Percentiles rank a stretch among this genome's conserved stretches.
Evolutionary conservation across 2,888 invertebrate species (phyloP).

Genomic region (Stenchaetothrips biformis): DNA sequence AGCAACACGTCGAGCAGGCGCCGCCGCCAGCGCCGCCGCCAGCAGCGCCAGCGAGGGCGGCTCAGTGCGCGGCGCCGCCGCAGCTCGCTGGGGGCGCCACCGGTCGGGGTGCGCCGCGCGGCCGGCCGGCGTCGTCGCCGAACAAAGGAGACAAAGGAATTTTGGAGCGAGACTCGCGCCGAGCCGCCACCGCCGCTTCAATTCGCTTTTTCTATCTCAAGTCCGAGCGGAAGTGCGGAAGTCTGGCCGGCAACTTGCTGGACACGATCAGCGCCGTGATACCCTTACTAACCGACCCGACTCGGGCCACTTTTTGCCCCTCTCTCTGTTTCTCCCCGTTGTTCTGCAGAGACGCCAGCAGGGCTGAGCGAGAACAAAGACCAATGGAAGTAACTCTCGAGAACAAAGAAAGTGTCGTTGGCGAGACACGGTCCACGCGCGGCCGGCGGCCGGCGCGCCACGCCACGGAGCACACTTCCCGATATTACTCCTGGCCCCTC

Average conservation of each 20-base stretch:
- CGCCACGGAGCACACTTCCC: not conserved
- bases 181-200: not conserved
- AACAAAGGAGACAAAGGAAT: conserved; percentile 18
- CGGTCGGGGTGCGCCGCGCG: not conserved
- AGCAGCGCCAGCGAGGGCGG: conserved; percentile 1
- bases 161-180: conserved; percentile 4
- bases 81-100: not conserved
- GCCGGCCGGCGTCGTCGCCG: not conserved
- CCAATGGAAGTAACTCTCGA: not conserved
- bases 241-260: too few relatives aligned
- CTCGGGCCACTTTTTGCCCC: not conserved
- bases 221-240: too few relatives aligned
- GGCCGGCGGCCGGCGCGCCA: not conserved
- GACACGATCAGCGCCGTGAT: too few relatives aligned
- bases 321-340: too few relatives aligned
- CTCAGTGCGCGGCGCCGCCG: not conserved
- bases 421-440: not conserved
- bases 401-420: not conserved
- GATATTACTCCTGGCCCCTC: not conserved
- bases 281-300: too few relatives aligned
- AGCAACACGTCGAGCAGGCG: not conserved
- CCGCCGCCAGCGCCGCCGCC: not conserved
- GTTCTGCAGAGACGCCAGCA: not conserved
- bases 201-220: not conserved
- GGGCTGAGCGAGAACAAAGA: not conserved